Evolutionary conservation across 2,113 vertebrate species (phyloP).

Genomic region (Podiceps cristatus): DNA sequence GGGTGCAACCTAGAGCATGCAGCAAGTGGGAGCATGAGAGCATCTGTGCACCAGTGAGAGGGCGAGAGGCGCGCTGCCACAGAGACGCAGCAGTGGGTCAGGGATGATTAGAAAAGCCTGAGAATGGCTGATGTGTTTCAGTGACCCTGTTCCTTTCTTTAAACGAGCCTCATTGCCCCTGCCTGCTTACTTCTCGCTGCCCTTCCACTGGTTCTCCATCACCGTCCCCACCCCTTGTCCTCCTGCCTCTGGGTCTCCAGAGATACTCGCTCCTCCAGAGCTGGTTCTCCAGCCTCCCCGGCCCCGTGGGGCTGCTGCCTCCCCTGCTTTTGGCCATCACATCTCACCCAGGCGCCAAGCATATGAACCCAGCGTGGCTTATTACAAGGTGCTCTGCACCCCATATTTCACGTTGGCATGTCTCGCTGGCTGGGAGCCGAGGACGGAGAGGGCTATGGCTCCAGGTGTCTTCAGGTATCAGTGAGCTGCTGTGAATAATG

Average conservation of each 20-base stretch:
- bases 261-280: not conserved
- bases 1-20: not conserved
- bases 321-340: not conserved
- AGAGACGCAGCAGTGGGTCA: not conserved
- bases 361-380: not conserved
- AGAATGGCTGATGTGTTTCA: not conserved
- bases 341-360: not conserved
- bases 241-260: not conserved
- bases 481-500: not conserved
- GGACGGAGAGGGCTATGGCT: not conserved
- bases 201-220: not conserved
- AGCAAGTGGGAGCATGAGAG: not conserved
- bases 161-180: not conserved
- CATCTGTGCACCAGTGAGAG: not conserved
- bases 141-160: not conserved
- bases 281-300: not conserved
- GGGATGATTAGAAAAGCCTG: not conserved
- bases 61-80: not conserved
- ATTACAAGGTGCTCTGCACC: not conserved
- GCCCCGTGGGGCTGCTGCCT: not conserved
- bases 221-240: not conserved
- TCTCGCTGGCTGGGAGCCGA: not conserved
- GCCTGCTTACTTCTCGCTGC: not conserved
- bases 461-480: not conserved
- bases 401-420: accelerated